Conservation (phyloP, 2,797 vertebrate species). For the Coccyzus lansbergi region DNA sequence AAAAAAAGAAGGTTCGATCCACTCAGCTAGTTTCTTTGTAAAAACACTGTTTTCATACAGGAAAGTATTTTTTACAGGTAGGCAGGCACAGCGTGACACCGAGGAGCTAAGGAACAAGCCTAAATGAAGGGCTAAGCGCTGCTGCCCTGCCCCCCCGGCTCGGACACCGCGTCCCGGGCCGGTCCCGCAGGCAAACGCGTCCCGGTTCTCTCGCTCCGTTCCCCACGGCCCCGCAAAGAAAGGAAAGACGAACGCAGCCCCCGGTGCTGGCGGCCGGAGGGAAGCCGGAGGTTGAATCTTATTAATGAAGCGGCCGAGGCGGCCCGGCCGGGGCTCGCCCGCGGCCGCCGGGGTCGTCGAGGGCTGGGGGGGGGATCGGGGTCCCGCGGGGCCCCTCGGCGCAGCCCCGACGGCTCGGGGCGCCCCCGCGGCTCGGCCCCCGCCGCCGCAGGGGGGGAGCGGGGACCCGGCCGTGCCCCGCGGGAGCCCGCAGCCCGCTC, state of each 20-base stretch:
- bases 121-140: not conserved
- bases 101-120: not conserved
- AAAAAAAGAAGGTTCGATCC: not conserved
- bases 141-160: not conserved
- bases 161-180: not conserved
- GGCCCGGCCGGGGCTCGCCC: not conserved
- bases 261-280: not conserved
- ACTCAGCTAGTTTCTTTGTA: not conserved
- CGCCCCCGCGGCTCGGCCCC: not conserved
- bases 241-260: not conserved
- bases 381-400: not conserved
- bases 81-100: not conserved
- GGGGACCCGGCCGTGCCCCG: not conserved
- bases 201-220: not conserved
- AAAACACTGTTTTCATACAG: not conserved
- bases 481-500: not conserved
- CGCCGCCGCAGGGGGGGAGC: not conserved
- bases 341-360: not conserved
- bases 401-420: not conserved
- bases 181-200: no score
- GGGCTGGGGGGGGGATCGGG: no score
- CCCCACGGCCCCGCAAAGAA: not conserved
- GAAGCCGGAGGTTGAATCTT: slow-evolving; percentile 12
- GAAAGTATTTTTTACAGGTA: not conserved
- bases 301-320: not conserved